phyloP scores from a whole-genome alignment of 2,113 vertebrate genomes.

The Caloenas nicobarica region DNA sequence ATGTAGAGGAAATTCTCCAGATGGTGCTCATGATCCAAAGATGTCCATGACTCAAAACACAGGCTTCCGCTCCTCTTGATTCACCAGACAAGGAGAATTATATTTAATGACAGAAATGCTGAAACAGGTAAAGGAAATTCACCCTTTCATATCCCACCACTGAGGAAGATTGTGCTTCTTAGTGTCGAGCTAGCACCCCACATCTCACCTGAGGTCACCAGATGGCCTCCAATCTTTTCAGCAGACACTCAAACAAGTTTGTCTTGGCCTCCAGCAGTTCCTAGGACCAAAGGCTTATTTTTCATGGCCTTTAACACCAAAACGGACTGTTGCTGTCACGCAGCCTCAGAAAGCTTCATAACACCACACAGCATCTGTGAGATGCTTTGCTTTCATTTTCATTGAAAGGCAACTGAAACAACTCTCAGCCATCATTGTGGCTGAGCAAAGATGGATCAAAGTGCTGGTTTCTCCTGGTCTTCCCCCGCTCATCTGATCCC shows the following conservation, averaged over 20 bases:
- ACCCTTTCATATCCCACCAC: rapidly evolving
- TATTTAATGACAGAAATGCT: background rate
- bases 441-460: background rate
- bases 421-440: rapidly evolving
- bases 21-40: background rate
- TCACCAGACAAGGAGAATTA: background rate
- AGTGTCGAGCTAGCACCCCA: background rate
- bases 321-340: background rate
- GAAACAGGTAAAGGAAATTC: rapidly evolving
- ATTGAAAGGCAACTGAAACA: rapidly evolving
- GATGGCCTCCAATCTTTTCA: background rate
- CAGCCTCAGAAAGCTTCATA: background rate
- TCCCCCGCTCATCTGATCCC: too few relatives aligned
- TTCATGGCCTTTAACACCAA: background rate
- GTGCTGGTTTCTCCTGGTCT: background rate
- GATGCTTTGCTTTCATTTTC: rapidly evolving
- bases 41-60: rapidly evolving
- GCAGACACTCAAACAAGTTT: background rate
- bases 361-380: background rate
- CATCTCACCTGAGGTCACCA: background rate
- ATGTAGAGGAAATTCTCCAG: background rate
- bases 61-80: background rate
- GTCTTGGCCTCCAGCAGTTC: background rate
- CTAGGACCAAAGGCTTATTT: background rate
- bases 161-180: rapidly evolving